A percentile compares a stretch with the other conserved stretches of the same genome.
These are phyloP conservation scores for Bugula neritina DNA, from an alignment of 2,888 invertebrate species.

Conservation along the genomic window DNA sequence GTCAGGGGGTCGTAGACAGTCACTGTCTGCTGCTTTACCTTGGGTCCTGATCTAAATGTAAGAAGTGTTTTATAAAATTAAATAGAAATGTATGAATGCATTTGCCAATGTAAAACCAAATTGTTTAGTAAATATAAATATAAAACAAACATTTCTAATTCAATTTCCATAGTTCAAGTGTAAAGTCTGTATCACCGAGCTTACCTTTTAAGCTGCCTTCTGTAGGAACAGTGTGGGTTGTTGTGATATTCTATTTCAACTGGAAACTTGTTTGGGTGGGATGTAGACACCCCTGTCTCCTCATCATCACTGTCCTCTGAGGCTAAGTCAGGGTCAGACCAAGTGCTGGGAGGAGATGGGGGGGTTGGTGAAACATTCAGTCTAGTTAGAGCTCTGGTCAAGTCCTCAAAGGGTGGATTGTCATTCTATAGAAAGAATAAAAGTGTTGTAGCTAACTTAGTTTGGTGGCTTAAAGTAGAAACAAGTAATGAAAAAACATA, in stretches of 20 bases:
- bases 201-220: not conserved
- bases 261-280: conserved; percentile 22
- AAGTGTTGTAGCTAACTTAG: no score
- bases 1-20: conserved; percentile 8
- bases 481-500: no score
- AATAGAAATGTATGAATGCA: not conserved
- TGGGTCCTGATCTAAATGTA: conserved; percentile 16
- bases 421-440: no score
- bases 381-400: not conserved
- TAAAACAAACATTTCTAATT: not conserved
- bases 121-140: not conserved
- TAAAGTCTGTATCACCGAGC: no score
- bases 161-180: no score
- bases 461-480: no score
- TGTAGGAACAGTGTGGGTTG: conserved; percentile 1
- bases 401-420: no score
- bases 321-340: not conserved
- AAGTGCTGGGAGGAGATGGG: not conserved
- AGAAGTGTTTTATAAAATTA: no score
- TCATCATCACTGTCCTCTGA: not conserved
- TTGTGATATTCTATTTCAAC: conserved; percentile 25
- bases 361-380: not conserved
- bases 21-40: conserved; percentile 4
- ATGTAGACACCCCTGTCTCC: conserved; percentile 40
- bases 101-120: not conserved